phyloP scores from a whole-genome alignment of 2,113 vertebrate species.

The Sminthopsis crassicaudata region DNA sequence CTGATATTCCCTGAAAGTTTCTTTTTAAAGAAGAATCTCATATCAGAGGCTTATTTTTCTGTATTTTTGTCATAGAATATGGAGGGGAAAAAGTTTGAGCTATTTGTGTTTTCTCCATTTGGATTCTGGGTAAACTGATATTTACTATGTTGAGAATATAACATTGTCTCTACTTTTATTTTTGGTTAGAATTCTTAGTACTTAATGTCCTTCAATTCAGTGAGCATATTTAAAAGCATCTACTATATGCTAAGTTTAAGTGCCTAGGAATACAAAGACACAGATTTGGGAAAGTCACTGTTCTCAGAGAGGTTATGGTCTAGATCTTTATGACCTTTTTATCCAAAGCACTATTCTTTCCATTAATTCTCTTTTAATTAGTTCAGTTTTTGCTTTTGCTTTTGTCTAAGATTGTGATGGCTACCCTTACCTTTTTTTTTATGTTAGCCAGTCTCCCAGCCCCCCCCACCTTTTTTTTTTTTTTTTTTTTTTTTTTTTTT shows the following conservation, averaged over 20 bases:
- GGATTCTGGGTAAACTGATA: not conserved
- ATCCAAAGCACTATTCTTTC: not conserved
- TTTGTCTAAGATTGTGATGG: not conserved
- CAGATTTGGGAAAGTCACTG: not conserved
- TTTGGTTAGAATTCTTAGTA: not conserved
- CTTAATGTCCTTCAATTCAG: not conserved
- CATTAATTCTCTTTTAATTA: not conserved
- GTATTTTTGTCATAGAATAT: not conserved
- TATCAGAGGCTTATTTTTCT: not conserved
- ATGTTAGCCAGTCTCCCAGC: no score
- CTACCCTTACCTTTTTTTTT: no score
- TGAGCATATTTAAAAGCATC: not conserved
- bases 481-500: no score
- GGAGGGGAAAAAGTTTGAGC: not conserved
- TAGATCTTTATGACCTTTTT: not conserved
- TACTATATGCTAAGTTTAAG: not conserved
- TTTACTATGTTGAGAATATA: not conserved
- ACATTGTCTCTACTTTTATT: not conserved
- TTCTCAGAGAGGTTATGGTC: not conserved
- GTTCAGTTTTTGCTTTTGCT: not conserved
- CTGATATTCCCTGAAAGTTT: not conserved
- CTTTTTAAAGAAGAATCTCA: not conserved
- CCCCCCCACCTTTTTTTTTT: no score
- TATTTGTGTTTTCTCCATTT: not conserved
- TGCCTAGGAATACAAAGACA: not conserved